phyloP scores from a whole-genome alignment of 2,888 invertebrate species.

The Entomobrya proxima region DNA sequence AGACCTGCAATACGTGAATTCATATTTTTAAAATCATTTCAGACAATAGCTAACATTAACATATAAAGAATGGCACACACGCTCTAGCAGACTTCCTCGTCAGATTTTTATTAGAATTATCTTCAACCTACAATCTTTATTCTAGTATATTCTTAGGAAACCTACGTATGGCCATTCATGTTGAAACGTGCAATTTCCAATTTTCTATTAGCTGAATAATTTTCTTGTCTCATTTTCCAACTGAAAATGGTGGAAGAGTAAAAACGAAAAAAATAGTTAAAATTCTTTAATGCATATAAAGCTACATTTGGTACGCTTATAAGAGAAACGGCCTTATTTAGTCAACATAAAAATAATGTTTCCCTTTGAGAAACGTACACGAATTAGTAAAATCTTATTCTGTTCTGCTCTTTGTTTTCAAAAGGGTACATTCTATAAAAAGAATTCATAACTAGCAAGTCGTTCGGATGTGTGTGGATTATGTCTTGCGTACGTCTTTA shows the following conservation, averaged over 20 bases:
- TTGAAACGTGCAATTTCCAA: constrained; percentile 46
- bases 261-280: constrained; percentile 29
- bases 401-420: neutral
- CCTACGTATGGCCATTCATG: neutral
- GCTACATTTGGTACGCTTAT: constrained; percentile 21
- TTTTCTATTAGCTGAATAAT: constrained; percentile 39
- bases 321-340: neutral
- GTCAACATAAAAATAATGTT: constrained; percentile 7
- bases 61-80: too few species aligned
- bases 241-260: neutral
- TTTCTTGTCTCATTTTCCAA: neutral
- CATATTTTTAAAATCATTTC: too few species aligned
- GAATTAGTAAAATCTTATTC: neutral
- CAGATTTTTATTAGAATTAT: neutral
- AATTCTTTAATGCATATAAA: constrained; percentile 26
- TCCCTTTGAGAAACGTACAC: constrained; percentile 3
- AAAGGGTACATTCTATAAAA: neutral
- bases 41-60: too few species aligned
- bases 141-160: neutral
- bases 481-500: neutral
- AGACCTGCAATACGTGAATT: too few species aligned
- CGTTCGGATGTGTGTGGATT: neutral
- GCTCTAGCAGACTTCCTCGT: neutral
- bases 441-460: neutral
- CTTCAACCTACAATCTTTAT: neutral